A percentile compares a stretch with the other conserved stretches of the same genome.
Evolutionary conservation across 2,888 invertebrate genomes (phyloP).

Genomic region (Leucozona laternaria): DNA sequence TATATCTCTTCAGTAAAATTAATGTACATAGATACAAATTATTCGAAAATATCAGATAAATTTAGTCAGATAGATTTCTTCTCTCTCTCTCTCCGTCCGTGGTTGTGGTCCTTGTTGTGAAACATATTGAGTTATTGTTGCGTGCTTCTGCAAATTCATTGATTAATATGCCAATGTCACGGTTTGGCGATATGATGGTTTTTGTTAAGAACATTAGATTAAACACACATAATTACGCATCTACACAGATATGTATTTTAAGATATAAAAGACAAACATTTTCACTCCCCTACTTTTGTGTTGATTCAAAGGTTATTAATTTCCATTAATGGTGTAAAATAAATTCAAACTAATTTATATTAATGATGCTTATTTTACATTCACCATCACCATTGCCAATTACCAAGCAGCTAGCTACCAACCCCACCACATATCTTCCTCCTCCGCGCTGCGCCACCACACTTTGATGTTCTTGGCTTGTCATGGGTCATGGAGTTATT

Average conservation of each 20-base stretch:
- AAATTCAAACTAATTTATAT: slow-evolving; percentile 71
- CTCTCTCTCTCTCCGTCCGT: not conserved
- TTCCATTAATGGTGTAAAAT: slow-evolving; percentile 71
- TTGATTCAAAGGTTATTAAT: slow-evolving; percentile 65
- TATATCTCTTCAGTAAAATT: slow-evolving; percentile 18
- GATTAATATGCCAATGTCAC: slow-evolving; percentile 40
- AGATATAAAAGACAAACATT: slow-evolving; percentile 18
- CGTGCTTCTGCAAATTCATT: slow-evolving; percentile 62
- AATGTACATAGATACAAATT: not conserved
- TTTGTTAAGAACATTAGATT: slow-evolving; percentile 14
- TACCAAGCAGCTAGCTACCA: not conserved
- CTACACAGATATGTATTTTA: not conserved
- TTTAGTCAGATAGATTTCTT: not conserved
- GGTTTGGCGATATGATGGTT: not conserved
- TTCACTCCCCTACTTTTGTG: not conserved
- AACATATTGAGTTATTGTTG: slow-evolving; percentile 64
- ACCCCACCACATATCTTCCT: too few relatives aligned
- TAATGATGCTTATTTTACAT: slow-evolving; percentile 62
- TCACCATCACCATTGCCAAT: not conserved
- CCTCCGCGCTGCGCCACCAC: not conserved
- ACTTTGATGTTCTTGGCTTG: not conserved
- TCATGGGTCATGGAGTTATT: not conserved
- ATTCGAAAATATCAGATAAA: slow-evolving; percentile 16
- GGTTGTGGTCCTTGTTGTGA: not conserved
- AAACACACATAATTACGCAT: not conserved